These are phyloP conservation scores for Patella ulyssiponensis DNA, from an alignment of 2,888 invertebrate genomes.

Conservation along the genomic window DNA sequence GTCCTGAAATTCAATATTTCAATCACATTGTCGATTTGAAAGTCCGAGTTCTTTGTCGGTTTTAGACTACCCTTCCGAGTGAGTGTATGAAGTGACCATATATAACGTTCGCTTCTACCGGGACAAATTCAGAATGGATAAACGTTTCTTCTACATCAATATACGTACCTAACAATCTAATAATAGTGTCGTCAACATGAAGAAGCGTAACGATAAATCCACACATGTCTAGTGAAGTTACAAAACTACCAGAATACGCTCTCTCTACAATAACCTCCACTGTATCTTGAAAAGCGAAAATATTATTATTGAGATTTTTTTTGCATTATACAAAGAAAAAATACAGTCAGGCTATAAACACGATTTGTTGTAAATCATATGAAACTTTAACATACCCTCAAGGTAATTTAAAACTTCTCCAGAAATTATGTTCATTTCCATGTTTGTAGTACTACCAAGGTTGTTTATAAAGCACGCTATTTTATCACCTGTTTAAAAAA, in stretches of 20 bases:
- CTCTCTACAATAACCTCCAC: constrained; percentile 74
- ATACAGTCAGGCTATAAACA: neutral
- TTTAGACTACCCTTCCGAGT: too few relatives aligned
- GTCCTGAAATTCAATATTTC: too few relatives aligned
- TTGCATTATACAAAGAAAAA: neutral
- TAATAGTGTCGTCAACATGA: constrained; percentile 55
- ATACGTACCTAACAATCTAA: constrained; percentile 53
- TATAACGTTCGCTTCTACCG: too few relatives aligned
- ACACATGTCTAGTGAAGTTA: constrained; percentile 84
- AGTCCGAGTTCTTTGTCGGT: too few relatives aligned
- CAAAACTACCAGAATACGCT: constrained; percentile 76
- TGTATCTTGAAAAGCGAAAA: constrained; percentile 30
- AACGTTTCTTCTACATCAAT: neutral
- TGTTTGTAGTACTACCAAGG: constrained; percentile 81
- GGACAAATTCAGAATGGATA: too few relatives aligned
- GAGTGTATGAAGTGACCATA: too few relatives aligned
- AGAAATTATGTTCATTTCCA: constrained; percentile 83
- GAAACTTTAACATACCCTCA: constrained; percentile 44
- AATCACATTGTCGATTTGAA: too few relatives aligned
- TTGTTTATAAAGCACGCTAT: constrained; percentile 84
- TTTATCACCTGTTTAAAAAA: constrained; percentile 50
- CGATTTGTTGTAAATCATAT: neutral
- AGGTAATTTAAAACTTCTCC: constrained; percentile 79
- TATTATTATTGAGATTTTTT: neutral
- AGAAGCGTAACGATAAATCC: constrained; percentile 84